A percentile compares a stretch with the other conserved stretches of the same genome.
phyloP scores from a whole-genome alignment of 2,888 invertebrate species.

The Galeruca laticollis region DNA sequence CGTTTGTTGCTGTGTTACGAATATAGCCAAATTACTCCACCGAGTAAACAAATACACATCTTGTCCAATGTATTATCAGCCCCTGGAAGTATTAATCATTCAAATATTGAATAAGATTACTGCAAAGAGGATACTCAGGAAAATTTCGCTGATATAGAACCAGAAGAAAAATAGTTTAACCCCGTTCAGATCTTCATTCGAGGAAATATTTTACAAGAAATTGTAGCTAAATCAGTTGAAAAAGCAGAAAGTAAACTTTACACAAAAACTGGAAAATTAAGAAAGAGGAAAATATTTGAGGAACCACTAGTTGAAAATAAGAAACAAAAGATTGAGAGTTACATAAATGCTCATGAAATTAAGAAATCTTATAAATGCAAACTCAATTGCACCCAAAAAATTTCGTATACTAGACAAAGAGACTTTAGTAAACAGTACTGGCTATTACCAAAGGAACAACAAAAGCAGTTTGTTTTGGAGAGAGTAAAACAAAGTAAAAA shows the following conservation, averaged over 20 bases:
- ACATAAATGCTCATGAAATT: constrained; percentile 28
- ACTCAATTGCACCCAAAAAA: constrained; percentile 35
- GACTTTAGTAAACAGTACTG: constrained; percentile 41
- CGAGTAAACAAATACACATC: no score
- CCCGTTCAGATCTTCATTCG: no score
- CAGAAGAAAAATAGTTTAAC: no score
- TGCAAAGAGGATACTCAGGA: no score
- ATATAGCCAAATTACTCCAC: no score
- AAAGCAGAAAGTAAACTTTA: constrained; percentile 30
- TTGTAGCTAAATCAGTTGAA: constrained; percentile 13
- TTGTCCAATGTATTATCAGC: no score
- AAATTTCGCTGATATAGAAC: no score
- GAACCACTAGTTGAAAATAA: constrained; percentile 35
- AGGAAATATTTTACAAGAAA: constrained; percentile 12
- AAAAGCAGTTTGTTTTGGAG: constrained; percentile 38
- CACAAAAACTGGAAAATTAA: constrained; percentile 22
- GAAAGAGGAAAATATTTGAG: constrained; percentile 41
- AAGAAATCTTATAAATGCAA: constrained; percentile 41
- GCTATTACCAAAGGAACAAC: constrained; percentile 33
- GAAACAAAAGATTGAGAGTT: constrained; percentile 31
- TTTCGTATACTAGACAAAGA: constrained; percentile 30
- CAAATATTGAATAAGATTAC: no score
- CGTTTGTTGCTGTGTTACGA: no score
- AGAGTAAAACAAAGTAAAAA: constrained; percentile 32
- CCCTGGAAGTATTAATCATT: no score